A percentile compares a stretch with the other conserved stretches of the same genome.
Conservation (phyloP, 2,797 vertebrate genomes). For the Trachurus trachurus region DNA sequence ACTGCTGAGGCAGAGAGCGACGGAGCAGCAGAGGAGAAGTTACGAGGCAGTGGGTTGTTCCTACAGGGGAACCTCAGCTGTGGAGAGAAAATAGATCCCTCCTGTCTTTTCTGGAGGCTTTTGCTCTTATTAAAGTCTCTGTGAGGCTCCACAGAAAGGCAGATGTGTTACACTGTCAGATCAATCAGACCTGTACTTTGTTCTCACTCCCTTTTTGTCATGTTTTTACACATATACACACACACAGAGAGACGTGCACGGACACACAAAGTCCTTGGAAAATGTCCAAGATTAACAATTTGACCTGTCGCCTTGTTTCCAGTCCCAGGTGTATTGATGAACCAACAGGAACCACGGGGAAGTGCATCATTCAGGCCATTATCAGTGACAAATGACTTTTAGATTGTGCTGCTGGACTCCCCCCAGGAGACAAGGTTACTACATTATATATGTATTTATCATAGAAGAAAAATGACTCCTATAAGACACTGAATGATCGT, state of each 20-base stretch:
- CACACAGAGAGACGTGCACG: not conserved
- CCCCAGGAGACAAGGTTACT: too few species aligned
- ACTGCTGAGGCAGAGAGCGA: not conserved
- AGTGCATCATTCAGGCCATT: constrained; percentile 60
- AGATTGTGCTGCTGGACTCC: constrained; percentile 53
- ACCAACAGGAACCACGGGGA: constrained; percentile 46
- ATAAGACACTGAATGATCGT: constrained; percentile 1
- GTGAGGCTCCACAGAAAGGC: constrained; percentile 44
- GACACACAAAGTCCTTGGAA: constrained; percentile 42
- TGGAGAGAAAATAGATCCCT: constrained; percentile 23
- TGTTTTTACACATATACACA: constrained; percentile 21
- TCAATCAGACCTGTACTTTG: constrained; percentile 55
- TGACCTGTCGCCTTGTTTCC: constrained; percentile 10
- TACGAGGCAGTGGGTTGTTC: constrained; percentile 8
- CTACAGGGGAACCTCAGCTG: constrained; percentile 9
- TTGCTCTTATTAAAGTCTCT: constrained; percentile 54
- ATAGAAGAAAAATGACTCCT: not conserved
- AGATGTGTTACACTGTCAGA: constrained; percentile 58
- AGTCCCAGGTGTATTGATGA: constrained; percentile 39
- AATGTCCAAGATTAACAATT: constrained; percentile 33
- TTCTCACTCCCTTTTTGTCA: constrained; percentile 13
- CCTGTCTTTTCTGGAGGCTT: constrained; percentile 42
- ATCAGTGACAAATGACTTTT: constrained; percentile 62
- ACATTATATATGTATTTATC: too few species aligned
- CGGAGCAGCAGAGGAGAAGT: constrained; percentile 24